Evolutionary conservation across 2,113 vertebrate species (phyloP), one percentile per base, ranked within the genome.

Genomic region (Crypturellus undulatus): DNA sequence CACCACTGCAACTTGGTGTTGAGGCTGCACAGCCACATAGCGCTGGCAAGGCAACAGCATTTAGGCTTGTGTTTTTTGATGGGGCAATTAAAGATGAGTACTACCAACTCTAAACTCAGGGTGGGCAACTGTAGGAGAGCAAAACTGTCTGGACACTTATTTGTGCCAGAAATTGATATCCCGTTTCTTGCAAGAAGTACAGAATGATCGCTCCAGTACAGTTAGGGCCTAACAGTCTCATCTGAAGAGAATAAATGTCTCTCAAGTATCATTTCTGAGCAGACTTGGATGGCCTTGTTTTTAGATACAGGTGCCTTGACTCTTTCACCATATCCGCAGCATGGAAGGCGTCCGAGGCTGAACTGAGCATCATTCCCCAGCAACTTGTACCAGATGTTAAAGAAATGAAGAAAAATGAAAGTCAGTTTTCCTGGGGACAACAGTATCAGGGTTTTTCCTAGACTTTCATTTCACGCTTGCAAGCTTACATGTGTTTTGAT

Each of bases 291-390:
- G 47, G 76, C 3, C 87, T 70, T 84, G 38, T 43, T 43, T 54
- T 84, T 64, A 58, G 90, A 68, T 96, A 90, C 94, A 96, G 95
- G 96, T 96, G 95, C 88, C 87, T 84, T 88, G 72, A 68, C 56
- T 92, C 71, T 52, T 72, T 7, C 94, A 62, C 69, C 85, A 47
- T 18, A 90, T 30, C 83, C 11, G 0, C 90, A 84, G 79, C 60
- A 20, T 92, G 85, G 93, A 80, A 71, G 43, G 47, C 88, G 47
- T 47, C 92, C 93, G 94, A 90, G 83, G 79, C 82, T 70, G 87
- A 34, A 9, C 0, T 4, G 68, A 80, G 52, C 85, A 84, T 91
- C 90, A 18, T 52, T 87, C 60, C 79, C 64, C 84, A 80, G 64
- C 89, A 79, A 5, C 67, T 26, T 6, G 0, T 54, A 79, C 10